These are phyloP conservation scores for Neoniphon sammara DNA, from an alignment of 2,797 vertebrate species.

Conservation along the genomic window DNA sequence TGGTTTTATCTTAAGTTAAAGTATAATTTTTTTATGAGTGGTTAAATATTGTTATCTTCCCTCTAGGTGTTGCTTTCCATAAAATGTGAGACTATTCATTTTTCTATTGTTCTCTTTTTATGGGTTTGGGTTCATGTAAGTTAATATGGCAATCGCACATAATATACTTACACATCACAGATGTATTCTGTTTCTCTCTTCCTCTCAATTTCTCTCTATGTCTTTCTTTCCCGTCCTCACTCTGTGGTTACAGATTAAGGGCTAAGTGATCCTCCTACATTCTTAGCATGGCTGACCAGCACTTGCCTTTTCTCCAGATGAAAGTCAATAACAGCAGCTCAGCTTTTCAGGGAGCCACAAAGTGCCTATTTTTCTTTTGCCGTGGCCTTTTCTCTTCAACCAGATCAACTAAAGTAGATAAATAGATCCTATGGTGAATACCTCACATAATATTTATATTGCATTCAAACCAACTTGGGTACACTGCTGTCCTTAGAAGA, in stretches of 20 bases:
- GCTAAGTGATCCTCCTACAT: conserved; percentile 44
- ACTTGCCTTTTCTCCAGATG: conserved; percentile 43
- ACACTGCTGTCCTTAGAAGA: no score
- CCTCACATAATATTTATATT: no score
- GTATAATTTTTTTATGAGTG: background rate
- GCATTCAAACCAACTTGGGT: no score
- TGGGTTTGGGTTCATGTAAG: background rate
- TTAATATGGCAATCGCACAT: background rate
- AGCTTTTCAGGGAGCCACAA: conserved; percentile 33
- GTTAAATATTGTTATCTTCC: background rate
- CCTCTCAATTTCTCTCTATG: background rate
- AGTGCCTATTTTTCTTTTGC: conserved; percentile 31
- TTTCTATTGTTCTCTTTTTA: background rate
- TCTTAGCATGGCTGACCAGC: conserved; percentile 61
- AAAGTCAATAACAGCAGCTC: conserved; percentile 59
- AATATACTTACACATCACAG: background rate
- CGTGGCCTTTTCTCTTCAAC: conserved; percentile 9
- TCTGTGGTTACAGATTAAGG: conserved; percentile 30
- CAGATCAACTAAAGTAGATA: background rate
- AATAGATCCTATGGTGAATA: background rate
- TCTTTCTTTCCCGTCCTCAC: conserved; percentile 5
- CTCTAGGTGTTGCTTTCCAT: background rate
- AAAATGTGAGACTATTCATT: background rate
- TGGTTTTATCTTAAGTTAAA: background rate
- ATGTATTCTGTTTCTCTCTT: background rate